Evolutionary conservation across 2,888 invertebrate genomes (phyloP).

Genomic region (Steinernema hermaphroditum): DNA sequence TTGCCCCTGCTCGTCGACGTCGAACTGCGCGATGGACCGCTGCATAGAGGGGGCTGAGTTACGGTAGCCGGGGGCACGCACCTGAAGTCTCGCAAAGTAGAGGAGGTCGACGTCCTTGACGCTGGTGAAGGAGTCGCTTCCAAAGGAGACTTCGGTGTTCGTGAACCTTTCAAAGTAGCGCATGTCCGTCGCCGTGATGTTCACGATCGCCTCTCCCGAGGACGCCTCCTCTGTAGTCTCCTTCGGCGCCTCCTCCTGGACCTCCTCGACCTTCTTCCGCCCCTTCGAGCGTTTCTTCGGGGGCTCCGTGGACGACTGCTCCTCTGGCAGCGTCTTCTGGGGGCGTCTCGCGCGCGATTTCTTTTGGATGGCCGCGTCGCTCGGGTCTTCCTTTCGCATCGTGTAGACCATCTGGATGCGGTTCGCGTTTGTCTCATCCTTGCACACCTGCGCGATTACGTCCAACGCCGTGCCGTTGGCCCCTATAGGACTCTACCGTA

Average conservation of each 20-base stretch:
- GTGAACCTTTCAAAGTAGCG: background rate
- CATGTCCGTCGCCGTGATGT: background rate
- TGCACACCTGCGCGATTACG: background rate
- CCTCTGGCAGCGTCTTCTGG: background rate
- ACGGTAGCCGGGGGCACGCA: background rate
- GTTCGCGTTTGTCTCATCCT: background rate
- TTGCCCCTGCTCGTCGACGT: background rate
- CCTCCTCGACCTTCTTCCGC: background rate
- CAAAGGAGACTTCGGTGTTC: background rate
- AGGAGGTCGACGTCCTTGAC: background rate
- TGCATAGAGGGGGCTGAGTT: background rate
- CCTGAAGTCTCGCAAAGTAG: background rate
- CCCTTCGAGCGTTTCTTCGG: background rate
- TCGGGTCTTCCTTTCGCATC: constrained; percentile 9
- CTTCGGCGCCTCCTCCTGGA: background rate
- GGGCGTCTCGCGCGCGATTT: background rate
- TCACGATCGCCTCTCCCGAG: background rate
- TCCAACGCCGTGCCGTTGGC: constrained; percentile 1
- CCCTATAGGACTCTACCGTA: too few relatives aligned
- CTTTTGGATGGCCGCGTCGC: too few relatives aligned
- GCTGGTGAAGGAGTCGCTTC: background rate
- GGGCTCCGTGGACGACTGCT: background rate
- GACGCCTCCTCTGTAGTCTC: background rate
- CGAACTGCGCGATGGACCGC: background rate
- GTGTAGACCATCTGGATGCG: constrained; percentile 7